These are phyloP conservation scores for Tachystola acroxantha DNA, from an alignment of 2,888 invertebrate species.

Conservation along the genomic window DNA sequence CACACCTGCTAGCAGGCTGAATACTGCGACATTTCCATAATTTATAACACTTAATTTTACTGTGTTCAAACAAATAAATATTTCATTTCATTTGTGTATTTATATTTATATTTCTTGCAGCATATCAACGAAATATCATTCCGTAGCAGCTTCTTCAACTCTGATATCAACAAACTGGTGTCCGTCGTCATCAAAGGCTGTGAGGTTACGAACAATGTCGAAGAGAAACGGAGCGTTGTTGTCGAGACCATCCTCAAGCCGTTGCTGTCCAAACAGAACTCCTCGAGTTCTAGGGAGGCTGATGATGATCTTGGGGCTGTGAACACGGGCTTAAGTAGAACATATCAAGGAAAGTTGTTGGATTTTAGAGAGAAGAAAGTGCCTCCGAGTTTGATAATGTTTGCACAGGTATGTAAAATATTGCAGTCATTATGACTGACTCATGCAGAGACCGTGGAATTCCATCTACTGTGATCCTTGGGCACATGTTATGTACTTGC, in stretches of 20 bases:
- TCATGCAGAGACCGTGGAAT: too few relatives aligned
- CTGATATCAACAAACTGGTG: constrained; percentile 90
- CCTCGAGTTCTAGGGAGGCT: constrained; percentile 32
- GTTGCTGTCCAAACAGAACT: constrained; percentile 65
- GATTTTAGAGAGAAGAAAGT: constrained; percentile 87
- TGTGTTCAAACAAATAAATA: too few relatives aligned
- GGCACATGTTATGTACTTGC: too few relatives aligned
- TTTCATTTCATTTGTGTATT: too few relatives aligned
- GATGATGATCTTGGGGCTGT: constrained; percentile 25
- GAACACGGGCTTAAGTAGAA: constrained; percentile 28
- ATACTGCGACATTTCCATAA: too few relatives aligned
- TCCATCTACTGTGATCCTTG: too few relatives aligned
- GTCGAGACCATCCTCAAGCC: constrained; percentile 72
- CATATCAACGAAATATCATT: constrained; percentile 91
- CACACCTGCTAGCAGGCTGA: too few relatives aligned
- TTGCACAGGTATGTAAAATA: constrained; percentile 89
- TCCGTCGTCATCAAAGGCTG: constrained; percentile 90
- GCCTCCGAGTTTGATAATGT: constrained; percentile 87
- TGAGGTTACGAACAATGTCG: constrained; percentile 87
- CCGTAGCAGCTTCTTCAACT: constrained; percentile 92
- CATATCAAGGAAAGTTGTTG: constrained; percentile 47
- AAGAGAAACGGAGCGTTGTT: constrained; percentile 58
- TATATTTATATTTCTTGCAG: constrained; percentile 76
- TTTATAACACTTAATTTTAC: too few relatives aligned
- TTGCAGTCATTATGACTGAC: too few relatives aligned